Evolutionary conservation across 2,888 invertebrate genomes (phyloP).

Genomic region (Deilephila elpenor): DNA sequence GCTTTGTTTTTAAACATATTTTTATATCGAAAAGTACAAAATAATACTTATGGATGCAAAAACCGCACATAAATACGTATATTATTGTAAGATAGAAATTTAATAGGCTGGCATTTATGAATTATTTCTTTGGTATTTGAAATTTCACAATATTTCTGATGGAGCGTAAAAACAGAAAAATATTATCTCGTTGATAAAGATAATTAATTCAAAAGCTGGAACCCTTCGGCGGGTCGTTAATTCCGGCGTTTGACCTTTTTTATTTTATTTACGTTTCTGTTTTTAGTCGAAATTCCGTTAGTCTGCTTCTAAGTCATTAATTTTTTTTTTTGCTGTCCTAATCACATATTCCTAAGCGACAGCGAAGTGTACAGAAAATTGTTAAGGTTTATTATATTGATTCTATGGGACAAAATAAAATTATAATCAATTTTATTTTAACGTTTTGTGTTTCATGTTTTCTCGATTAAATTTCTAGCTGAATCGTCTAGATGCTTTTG

Average conservation of each 20-base stretch:
- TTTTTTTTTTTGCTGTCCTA: slow-evolving; percentile 26
- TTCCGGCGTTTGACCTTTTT: slow-evolving; percentile 52
- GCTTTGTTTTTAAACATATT: too few species aligned
- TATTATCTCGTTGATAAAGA: slow-evolving; percentile 52
- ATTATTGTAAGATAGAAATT: not conserved
- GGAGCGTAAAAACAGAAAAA: slow-evolving; percentile 45
- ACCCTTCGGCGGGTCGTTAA: slow-evolving; percentile 52
- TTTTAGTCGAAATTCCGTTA: slow-evolving; percentile 41
- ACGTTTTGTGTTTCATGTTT: too few species aligned
- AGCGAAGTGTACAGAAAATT: not conserved
- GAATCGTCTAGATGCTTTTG: too few species aligned
- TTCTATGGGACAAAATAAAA: not conserved
- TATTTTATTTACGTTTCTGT: slow-evolving; percentile 45
- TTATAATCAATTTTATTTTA: too few species aligned
- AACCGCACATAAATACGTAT: not conserved
- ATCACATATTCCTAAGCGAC: slow-evolving; percentile 30
- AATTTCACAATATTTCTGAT: slow-evolving; percentile 28
- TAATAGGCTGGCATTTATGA: slow-evolving; percentile 22
- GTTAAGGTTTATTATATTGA: not conserved
- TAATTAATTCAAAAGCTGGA: slow-evolving; percentile 55
- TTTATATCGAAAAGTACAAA: too few species aligned
- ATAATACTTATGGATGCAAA: not conserved
- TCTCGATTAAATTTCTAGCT: too few species aligned
- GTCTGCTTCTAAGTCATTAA: slow-evolving; percentile 36
- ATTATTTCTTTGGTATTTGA: slow-evolving; percentile 28